Percentiles rank a stretch among this genome's conserved stretches.
Conservation (phyloP, 2,797 vertebrate species). For the Rousettus madagascariensis region DNA sequence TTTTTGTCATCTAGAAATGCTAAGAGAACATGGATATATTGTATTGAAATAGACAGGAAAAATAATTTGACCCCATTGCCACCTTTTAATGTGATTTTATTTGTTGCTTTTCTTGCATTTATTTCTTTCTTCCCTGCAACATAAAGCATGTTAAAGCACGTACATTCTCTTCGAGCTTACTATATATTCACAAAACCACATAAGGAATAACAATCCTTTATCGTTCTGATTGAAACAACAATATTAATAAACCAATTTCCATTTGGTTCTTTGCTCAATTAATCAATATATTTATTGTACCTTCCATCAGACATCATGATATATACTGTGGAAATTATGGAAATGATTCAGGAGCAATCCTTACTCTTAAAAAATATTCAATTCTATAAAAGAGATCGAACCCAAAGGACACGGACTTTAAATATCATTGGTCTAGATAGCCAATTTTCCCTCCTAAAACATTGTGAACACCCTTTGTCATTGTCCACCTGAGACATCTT, state of each 20-base stretch:
- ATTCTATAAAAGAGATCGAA: background rate
- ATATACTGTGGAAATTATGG: background rate
- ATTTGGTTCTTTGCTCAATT: background rate
- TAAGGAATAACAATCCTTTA: background rate
- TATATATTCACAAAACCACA: background rate
- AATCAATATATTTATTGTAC: background rate
- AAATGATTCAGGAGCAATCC: background rate
- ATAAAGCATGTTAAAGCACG: background rate
- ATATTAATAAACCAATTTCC: background rate
- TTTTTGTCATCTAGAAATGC: background rate
- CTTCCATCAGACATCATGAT: background rate
- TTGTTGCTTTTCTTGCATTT: background rate
- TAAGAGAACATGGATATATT: background rate
- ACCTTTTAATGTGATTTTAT: conserved; percentile 5
- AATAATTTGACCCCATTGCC: background rate
- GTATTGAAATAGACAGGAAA: background rate
- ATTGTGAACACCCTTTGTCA: background rate
- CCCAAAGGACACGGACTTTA: background rate
- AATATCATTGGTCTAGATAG: background rate
- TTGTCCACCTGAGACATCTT: background rate
- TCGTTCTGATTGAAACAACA: background rate
- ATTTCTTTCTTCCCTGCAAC: background rate
- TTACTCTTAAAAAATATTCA: background rate
- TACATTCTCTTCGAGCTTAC: background rate
- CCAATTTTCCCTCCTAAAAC: background rate